Evolutionary conservation across 1,140 invertebrate species (phyloP).

Genomic region (Olivierus martensii): DNA sequence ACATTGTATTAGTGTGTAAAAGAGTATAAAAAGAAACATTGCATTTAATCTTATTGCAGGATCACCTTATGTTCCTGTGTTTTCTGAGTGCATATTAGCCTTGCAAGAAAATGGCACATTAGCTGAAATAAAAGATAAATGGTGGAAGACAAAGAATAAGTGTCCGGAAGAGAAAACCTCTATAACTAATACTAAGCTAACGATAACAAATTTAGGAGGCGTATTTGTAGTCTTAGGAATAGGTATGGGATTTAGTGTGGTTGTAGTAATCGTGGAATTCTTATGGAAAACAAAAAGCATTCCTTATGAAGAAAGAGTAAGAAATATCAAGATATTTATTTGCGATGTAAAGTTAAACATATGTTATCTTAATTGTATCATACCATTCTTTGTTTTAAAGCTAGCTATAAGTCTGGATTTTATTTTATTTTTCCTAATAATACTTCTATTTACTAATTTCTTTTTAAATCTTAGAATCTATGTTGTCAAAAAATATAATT

Average conservation of each 20-base stretch:
- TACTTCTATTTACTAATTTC: too few relatives aligned
- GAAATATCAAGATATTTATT: too few relatives aligned
- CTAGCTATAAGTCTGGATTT: too few relatives aligned
- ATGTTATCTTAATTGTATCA: too few relatives aligned
- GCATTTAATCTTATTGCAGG: slow-evolving; percentile 17
- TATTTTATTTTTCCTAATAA: too few relatives aligned
- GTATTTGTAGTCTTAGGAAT: slow-evolving; percentile 34
- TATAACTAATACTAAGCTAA: slow-evolving; percentile 24
- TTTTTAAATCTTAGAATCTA: too few relatives aligned
- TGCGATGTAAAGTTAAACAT: too few relatives aligned
- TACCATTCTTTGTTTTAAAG: too few relatives aligned
- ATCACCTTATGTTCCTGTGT: slow-evolving; percentile 33
- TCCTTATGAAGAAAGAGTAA: slow-evolving; percentile 23
- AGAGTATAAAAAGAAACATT: too few relatives aligned
- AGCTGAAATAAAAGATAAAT: slow-evolving; percentile 30
- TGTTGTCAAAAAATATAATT: too few relatives aligned
- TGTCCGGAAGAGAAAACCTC: slow-evolving; percentile 22
- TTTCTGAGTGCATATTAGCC: slow-evolving; percentile 35
- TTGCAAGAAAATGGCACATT: slow-evolving; percentile 36
- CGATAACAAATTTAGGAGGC: slow-evolving; percentile 34
- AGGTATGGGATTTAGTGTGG: slow-evolving; percentile 24
- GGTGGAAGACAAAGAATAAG: slow-evolving; percentile 22
- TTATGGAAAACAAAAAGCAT: slow-evolving; percentile 26
- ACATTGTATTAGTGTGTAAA: too few relatives aligned
- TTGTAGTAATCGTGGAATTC: slow-evolving; percentile 26